Base-by-base conservation (phyloP, 2,888 invertebrate genomes). In the Ryuthela nishihirai region DNA sequence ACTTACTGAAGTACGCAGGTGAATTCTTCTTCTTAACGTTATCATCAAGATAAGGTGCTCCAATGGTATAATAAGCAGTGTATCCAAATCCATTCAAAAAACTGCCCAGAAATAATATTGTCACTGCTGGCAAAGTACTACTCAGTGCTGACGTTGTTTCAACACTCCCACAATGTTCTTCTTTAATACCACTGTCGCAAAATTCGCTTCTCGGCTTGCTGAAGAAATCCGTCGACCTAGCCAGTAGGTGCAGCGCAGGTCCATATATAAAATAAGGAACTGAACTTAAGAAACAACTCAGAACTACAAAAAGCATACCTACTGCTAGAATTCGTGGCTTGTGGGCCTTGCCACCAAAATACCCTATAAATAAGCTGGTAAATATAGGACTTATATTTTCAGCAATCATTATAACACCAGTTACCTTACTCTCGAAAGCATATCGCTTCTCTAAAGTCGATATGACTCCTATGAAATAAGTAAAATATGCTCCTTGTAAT, bases 51-150 rank as follows among this genome's bases (percentile, higher is more conserved):
- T 65, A 67, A 4, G 66, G 66, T 4, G 64, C 49, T 7, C 66
- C 66, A 7, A 67, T 49, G 1, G 65, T 56, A 34, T 67, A 65
- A 35, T 52, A 67, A 1, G 62, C 63, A 2, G 67, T 66, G 21
- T 64, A 65, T n/a, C 67, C 67, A 41, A 67, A 52, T 20, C 67
- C 67, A 44, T 64, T 65, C 1, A 67, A 15, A n/a, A 66, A 65
- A 53, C 61, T 65, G 0, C 59, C 67, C 2, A 63, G 6, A 45
- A 65, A 65, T 3, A 67, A 34, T 15, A 63, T 45, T 15, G 41
- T 38, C 3, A 65, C 65, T 4, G 63, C 66, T 6, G 54, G 54
- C 21, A 45, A n/a, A 25, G 62, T 44, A n/a, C n/a, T n/a, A n/a
- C n/a, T n/a, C n/a, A n/a, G n/a, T n/a, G n/a, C n/a, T 1, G 65